These are phyloP conservation scores for Solenopsis fugax DNA, from an alignment of 1,140 invertebrate genomes.

Conservation along the genomic window DNA sequence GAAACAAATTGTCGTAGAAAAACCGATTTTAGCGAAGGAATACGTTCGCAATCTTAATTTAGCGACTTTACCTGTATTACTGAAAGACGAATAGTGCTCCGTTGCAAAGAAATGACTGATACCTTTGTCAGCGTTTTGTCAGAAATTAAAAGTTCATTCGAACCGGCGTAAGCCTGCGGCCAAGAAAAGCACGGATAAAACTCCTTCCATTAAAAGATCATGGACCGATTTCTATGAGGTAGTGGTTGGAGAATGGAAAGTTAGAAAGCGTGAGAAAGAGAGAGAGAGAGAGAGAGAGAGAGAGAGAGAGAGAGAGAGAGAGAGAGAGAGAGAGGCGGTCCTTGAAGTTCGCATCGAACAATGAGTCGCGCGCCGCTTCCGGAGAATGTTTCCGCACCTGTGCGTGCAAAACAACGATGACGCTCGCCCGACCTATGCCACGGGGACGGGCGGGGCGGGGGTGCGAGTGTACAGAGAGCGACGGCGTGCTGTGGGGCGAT, in stretches of 20 bases:
- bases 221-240: neutral
- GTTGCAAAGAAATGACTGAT: neutral
- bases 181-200: neutral
- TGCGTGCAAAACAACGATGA: slow-evolving; percentile 64
- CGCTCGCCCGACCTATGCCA: slow-evolving; percentile 63
- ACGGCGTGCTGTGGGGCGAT: slow-evolving; percentile 58
- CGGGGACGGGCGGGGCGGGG: slow-evolving; percentile 28
- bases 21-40: neutral
- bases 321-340: neutral
- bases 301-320: slow-evolving; percentile 1
- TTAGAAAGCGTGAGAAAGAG: neutral
- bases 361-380: slow-evolving; percentile 46
- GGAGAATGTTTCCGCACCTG: slow-evolving; percentile 61
- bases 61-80: neutral
- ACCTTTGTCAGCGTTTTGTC: neutral
- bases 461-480: slow-evolving; percentile 37
- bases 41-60: neutral
- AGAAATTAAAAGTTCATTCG: neutral
- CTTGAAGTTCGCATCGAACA: slow-evolving; percentile 47
- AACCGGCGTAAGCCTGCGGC: neutral
- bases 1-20: neutral
- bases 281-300: slow-evolving; percentile 12
- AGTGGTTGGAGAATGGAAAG: neutral
- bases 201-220: neutral
- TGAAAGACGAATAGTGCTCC: neutral